Evolutionary conservation across 92 coral and sea anemone species (phyloP), one percentile per base, ranked within the genome.

Genomic region (Umimayanthus chanpuru): DNA sequence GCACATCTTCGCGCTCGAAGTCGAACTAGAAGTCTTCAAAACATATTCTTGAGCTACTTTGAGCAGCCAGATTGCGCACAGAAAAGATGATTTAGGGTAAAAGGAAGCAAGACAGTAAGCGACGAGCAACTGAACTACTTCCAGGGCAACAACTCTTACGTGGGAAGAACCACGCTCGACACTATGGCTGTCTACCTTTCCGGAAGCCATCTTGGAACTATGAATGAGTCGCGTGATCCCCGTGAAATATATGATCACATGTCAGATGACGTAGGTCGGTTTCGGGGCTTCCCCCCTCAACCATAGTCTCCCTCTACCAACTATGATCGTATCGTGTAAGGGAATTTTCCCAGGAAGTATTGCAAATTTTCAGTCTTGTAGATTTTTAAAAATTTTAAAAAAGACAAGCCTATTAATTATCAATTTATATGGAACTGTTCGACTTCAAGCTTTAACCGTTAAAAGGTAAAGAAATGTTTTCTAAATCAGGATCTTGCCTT

Each of bases 21-120:
- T 36, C 14, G 79, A 43, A 16, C 65, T 68, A 5, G 76, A 70
- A 40, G 55, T 10, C 41, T 44, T 43, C 64, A 68, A 68, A 25
- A 83, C 77, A 32, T 44, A 72, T 1, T 44, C 77, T 30, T 70
- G 78, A 32, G 77, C 78, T 9, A 83, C 66, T 70, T 44, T 47
- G 7, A 70, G 40, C 66, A 83, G 41, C 86, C 86, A 82, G 77
- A 83, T 25, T 70, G 78, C 87, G 78, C 4, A 83, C 5, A 83
- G 65, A 70, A 83, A 83, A 15, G 53, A 67, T 15, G 77, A 18
- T 29, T 21, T 6, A 26, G 87, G 87, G 38, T 68, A 83, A 44
- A 39, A 43, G 3, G 87, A 44, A 70, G 68, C 78, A 28, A 83
- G 64, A 28, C 44, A 67, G 73, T 44, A 83, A 12, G 77, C 26